Percentiles rank a stretch among this genome's conserved stretches.
Evolutionary conservation across 2,113 vertebrate species (phyloP).

Genomic region (Oreochromis tanganicae): DNA sequence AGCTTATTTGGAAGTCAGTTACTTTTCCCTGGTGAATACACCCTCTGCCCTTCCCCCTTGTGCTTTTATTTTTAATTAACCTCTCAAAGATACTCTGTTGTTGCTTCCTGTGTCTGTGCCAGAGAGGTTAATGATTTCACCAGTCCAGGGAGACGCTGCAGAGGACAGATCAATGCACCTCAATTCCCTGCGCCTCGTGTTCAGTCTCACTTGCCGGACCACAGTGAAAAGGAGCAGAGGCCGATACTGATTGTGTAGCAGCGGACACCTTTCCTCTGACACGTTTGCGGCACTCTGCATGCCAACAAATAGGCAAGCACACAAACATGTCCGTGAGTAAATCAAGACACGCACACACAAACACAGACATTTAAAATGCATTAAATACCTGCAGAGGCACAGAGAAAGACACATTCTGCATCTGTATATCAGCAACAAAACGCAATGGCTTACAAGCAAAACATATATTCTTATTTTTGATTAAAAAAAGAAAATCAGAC

Average conservation of each 20-base stretch:
- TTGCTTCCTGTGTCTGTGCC: conserved; percentile 72
- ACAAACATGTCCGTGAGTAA: background rate
- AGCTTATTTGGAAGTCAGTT: conserved; percentile 72
- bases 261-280: conserved; percentile 9
- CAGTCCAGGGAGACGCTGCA: conserved; percentile 60
- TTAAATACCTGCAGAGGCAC: background rate
- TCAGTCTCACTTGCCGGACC: conserved; percentile 62
- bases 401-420: background rate
- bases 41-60: conserved; percentile 36
- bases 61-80: conserved; percentile 81
- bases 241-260: conserved; percentile 39
- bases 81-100: conserved; percentile 76
- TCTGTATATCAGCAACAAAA: background rate
- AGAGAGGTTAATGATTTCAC: conserved; percentile 77
- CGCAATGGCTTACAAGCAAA: background rate
- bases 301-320: background rate
- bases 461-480: background rate
- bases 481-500: background rate
- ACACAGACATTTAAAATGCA: background rate
- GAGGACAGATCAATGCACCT: conserved; percentile 77
- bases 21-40: conserved; percentile 65
- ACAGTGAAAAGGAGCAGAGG: conserved; percentile 57
- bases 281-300: background rate
- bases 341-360: background rate
- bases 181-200: conserved; percentile 66